Conservation (phyloP, 2,113 vertebrate genomes). For the Thunnus maccoyii region DNA sequence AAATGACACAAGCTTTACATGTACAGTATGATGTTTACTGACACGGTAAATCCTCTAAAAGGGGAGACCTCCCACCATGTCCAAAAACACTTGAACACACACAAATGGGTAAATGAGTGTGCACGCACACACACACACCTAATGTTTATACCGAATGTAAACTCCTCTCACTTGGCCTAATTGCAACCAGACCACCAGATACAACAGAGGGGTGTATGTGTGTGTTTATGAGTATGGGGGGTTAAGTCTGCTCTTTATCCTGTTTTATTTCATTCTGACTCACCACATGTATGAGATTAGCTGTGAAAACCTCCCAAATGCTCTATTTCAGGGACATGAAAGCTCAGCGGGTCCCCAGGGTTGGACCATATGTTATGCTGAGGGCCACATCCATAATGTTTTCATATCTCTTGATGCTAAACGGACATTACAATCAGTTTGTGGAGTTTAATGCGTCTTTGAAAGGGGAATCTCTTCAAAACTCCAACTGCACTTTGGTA, state of each 20-base stretch:
- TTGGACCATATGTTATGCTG: constrained; percentile 29
- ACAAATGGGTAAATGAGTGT: constrained; percentile 23
- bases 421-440: constrained; percentile 9
- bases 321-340: constrained; percentile 22
- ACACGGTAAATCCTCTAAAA: constrained; percentile 9
- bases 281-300: constrained; percentile 51
- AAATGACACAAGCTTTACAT: constrained; percentile 18
- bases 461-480: background rate
- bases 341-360: constrained; percentile 1
- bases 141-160: constrained; percentile 73
- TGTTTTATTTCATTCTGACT: constrained; percentile 51
- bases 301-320: constrained; percentile 20
- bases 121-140: background rate
- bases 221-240: constrained; percentile 9
- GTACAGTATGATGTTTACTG: constrained; percentile 16
- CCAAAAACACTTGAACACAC: background rate
- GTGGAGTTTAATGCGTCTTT: background rate
- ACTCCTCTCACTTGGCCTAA: constrained; percentile 69
- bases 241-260: constrained; percentile 50
- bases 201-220: background rate
- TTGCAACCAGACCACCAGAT: constrained; percentile 69
- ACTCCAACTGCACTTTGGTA: constrained; percentile 33
- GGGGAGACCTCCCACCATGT: constrained; percentile 60
- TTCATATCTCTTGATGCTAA: constrained; percentile 20
- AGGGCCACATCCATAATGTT: constrained; percentile 19